Evolutionary conservation across 2,113 vertebrate species (phyloP).

Genomic region (Gadus macrocephalus): DNA sequence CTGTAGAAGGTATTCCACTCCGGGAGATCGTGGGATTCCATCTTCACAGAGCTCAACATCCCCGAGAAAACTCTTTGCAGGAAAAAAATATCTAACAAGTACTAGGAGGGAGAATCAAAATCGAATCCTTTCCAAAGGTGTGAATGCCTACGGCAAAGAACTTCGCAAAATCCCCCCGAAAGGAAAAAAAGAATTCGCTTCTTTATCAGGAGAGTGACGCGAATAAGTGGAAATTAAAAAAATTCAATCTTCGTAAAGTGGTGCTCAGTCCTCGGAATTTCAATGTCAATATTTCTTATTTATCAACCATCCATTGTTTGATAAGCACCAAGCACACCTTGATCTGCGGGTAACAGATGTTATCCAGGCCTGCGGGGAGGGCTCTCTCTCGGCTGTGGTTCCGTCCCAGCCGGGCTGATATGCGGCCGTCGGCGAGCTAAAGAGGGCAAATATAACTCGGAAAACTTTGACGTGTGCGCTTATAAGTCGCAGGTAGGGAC

Average conservation of each 20-base stretch:
- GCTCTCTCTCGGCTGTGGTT: slow-evolving; percentile 13
- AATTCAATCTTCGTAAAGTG: slow-evolving; percentile 5
- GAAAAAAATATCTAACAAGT: slow-evolving; percentile 21
- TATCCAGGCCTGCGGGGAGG: background rate
- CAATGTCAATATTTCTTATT: slow-evolving; percentile 42
- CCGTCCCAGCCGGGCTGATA: slow-evolving; percentile 5
- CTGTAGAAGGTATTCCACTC: slow-evolving; percentile 82
- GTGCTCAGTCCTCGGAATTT: slow-evolving; percentile 16
- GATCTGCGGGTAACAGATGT: slow-evolving; percentile 27
- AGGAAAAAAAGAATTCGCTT: slow-evolving; percentile 5
- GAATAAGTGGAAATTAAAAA: slow-evolving; percentile 7
- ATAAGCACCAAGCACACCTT: slow-evolving; percentile 2
- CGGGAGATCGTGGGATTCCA: slow-evolving; percentile 80
- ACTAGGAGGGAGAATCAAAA: slow-evolving; percentile 15
- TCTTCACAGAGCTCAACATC: slow-evolving; percentile 85
- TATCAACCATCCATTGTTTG: slow-evolving; percentile 58
- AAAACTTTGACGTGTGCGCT: slow-evolving; percentile 43
- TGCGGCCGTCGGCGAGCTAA: slow-evolving; percentile 8
- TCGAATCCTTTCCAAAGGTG: slow-evolving; percentile 31
- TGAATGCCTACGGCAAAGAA: background rate
- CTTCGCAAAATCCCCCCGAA: too few species aligned
- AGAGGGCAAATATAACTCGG: slow-evolving; percentile 44
- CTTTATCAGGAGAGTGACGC: slow-evolving; percentile 15
- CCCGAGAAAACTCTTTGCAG: slow-evolving; percentile 56
- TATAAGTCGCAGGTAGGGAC: slow-evolving; percentile 60